Base-by-base conservation (phyloP, 2,888 invertebrate species). In the Panopea generosa region DNA sequence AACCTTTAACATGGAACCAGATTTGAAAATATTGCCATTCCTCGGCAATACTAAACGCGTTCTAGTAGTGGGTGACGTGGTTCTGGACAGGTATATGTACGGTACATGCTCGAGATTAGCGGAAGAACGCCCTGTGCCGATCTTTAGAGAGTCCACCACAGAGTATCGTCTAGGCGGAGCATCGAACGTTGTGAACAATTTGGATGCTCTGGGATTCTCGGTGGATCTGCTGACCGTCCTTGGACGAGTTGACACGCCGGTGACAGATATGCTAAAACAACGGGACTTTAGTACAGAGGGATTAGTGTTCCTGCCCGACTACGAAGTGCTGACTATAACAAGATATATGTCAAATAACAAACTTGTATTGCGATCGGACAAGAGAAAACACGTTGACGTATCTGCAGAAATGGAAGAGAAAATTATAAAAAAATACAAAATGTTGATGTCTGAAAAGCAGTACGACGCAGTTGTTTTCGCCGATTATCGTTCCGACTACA, bases 401-500 rank as follows among this genome's bases (percentile, higher is more conserved):
- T 33, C 60, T 14, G 60, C 16, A 20, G 55, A 27, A 22, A 27
- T 1, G 18, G 24, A 27, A 16, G 27, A 18, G 16, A 33, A 20
- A 16, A 52, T 60, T 14, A 2, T 55, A 26, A 29, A 56, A 1
- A 38, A 7, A 2, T 20, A 66, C 18, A 29, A 24, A 26, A 16
- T 47, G 2, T 24, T 29, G 43, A 49, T 72, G 18, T 18, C 33
- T 7, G 14, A 14, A 1, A 18, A 14, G 2, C 6, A 14, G 2
- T 67, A 67, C 18, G 18, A 56, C 6, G 61, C 38, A 1, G 18
- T 61, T 24, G 18, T 73, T 22, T 4, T 73, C n/a, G 66, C 61
- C n/a, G 73, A 73, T 14, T 73, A 73, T 29, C 14, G 66, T 20
- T 73, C 61, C n/a, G 73, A 73, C 20, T 73, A 67, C 24, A 18